These are phyloP conservation scores for Cavia aperea DNA, from an alignment of 2,113 vertebrate species.

Conservation along the genomic window DNA sequence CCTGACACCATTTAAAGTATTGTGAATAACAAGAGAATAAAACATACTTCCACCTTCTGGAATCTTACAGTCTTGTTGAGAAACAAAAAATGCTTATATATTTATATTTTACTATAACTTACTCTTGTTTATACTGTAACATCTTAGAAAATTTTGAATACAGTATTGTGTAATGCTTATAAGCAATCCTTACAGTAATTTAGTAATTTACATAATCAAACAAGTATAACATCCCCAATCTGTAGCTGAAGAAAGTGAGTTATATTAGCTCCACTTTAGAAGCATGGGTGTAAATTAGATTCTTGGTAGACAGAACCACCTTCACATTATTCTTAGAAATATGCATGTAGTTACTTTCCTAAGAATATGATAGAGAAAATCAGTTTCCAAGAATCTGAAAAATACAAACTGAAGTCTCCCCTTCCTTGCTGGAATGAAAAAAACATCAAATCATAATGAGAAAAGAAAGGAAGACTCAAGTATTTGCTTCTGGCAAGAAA, in stretches of 20 bases:
- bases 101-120: conserved; percentile 24
- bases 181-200: background rate
- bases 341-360: background rate
- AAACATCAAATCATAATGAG: background rate
- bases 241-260: background rate
- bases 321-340: background rate
- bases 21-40: conserved; percentile 35
- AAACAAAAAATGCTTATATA: conserved; percentile 9
- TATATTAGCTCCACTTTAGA: background rate
- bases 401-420: background rate
- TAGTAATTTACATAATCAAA: background rate
- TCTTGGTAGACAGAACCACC: background rate
- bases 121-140: conserved; percentile 7
- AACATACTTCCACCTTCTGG: background rate
- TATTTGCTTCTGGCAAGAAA: background rate
- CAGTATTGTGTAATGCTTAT: background rate
- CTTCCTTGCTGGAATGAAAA: background rate
- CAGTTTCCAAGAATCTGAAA: conserved; percentile 17
- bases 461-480: conserved; percentile 12
- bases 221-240: background rate
- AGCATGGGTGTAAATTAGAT: background rate
- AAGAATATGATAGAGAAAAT: background rate
- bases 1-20: background rate
- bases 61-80: background rate
- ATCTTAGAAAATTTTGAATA: conserved; percentile 24